phyloP scores from a whole-genome alignment of 1,140 invertebrate genomes.

The Drosophila fuyamai region DNA sequence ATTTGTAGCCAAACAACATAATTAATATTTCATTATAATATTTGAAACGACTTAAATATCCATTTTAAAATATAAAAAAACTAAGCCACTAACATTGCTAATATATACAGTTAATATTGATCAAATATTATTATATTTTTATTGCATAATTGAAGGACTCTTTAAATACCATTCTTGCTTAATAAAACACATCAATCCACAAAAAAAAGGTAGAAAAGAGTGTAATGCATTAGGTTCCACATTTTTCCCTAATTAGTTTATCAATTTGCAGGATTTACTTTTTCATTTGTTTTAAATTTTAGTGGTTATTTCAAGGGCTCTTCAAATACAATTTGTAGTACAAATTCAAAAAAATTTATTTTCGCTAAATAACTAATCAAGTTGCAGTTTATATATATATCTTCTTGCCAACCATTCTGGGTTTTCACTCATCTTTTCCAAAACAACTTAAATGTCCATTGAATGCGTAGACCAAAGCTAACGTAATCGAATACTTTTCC shows the following conservation, averaged over 20 bases:
- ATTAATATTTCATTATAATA: too few relatives aligned
- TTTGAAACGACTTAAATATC: too few relatives aligned
- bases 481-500: conserved; percentile 48
- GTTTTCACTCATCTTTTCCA: background rate
- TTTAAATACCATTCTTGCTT: background rate
- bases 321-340: background rate
- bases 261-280: conserved; percentile 11
- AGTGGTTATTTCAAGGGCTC: background rate
- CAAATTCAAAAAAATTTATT: too few relatives aligned
- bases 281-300: background rate
- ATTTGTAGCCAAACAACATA: too few relatives aligned
- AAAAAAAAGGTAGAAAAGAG: background rate
- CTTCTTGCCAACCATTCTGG: background rate
- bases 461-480: conserved; percentile 6
- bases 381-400: conserved; percentile 4
- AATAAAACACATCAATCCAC: background rate
- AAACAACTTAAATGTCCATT: conserved; percentile 26
- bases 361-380: conserved; percentile 24
- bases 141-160: background rate
- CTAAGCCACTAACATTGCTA: too few relatives aligned
- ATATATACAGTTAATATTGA: too few relatives aligned
- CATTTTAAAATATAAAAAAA: too few relatives aligned
- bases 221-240: background rate
- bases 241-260: conserved; percentile 12
- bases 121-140: background rate